Conservation (phyloP, 2,888 invertebrate genomes). For the Drymonia ruficornis region DNA sequence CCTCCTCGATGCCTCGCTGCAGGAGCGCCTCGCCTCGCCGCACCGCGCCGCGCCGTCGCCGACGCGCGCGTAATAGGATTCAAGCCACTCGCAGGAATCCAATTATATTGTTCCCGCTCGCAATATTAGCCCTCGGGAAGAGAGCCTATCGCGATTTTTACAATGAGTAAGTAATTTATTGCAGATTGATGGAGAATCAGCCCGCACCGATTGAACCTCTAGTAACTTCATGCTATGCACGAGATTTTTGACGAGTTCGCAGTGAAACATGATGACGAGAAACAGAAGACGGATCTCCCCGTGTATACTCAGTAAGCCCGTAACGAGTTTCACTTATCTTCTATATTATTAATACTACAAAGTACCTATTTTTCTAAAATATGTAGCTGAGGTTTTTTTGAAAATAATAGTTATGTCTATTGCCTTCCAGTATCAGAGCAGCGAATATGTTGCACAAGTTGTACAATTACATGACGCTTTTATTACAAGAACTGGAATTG, state of each 20-base stretch:
- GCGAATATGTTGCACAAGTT: background rate
- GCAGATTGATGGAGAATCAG: background rate
- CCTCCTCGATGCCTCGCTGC: background rate
- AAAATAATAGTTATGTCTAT: no score
- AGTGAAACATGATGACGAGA: no score
- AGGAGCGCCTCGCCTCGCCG: background rate
- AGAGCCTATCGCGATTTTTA: background rate
- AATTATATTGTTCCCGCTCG: constrained; percentile 37
- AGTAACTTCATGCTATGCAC: no score
- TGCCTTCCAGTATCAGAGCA: no score
- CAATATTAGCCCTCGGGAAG: constrained; percentile 20
- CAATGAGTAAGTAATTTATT: background rate
- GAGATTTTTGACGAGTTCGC: no score
- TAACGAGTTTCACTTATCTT: no score
- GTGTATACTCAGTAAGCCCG: no score
- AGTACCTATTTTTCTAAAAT: no score
- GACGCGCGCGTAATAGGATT: constrained; percentile 4
- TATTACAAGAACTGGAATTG: background rate
- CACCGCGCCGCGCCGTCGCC: background rate
- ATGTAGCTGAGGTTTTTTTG: no score
- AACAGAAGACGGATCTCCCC: no score
- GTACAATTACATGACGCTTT: background rate
- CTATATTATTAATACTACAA: no score
- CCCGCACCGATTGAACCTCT: background rate
- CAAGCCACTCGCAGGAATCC: constrained; percentile 29